phyloP scores from a whole-genome alignment of 2,888 invertebrate genomes.

The Anthophora plumipes region DNA sequence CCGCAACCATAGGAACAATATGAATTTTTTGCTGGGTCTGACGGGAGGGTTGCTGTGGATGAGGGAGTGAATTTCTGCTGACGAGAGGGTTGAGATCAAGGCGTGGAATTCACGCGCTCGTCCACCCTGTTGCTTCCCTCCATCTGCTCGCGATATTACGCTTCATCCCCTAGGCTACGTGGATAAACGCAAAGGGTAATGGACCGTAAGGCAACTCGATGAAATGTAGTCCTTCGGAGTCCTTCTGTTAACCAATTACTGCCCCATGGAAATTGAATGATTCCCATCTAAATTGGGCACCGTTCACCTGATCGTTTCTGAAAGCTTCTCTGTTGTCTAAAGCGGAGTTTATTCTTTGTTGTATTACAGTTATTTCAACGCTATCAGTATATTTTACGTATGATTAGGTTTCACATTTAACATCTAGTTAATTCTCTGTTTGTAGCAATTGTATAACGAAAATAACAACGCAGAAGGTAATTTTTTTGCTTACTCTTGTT shows the following conservation, averaged over 20 bases:
- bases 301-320: conserved; percentile 2
- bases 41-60: background rate
- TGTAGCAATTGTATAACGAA: no score
- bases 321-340: background rate
- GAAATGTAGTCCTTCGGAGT: conserved; percentile 15
- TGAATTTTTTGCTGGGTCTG: background rate
- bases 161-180: conserved; percentile 22
- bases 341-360: background rate
- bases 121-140: conserved; percentile 38
- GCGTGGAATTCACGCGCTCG: conserved; percentile 2
- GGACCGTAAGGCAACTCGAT: conserved; percentile 29
- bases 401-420: no score
- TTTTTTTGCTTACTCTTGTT: no score
- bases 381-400: background rate
- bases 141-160: conserved; percentile 32
- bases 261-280: conserved; percentile 41
- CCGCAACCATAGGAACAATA: background rate
- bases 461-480: no score
- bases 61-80: background rate
- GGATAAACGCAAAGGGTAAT: conserved; percentile 31
- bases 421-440: no score
- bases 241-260: conserved; percentile 47
- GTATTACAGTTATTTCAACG: background rate
- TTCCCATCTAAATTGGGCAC: conserved; percentile 30
- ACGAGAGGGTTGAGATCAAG: conserved; percentile 9